A percentile compares a stretch with the other conserved stretches of the same genome.
phyloP scores from a whole-genome alignment of 2,113 vertebrate species.

The Esox niger region DNA sequence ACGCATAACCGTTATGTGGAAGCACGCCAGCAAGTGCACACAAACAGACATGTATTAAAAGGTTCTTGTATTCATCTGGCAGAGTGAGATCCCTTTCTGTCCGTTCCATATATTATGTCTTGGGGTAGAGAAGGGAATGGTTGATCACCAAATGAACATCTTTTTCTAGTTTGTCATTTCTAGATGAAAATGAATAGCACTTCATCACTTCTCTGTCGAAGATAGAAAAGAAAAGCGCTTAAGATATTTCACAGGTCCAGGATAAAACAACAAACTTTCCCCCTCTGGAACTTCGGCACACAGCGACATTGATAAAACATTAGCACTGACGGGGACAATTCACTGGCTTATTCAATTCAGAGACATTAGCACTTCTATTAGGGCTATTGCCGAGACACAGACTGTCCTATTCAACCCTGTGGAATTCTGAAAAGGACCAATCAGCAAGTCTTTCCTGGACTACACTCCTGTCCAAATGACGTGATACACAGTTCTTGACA shows the following conservation, averaged over 20 bases:
- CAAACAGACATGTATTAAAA: constrained; percentile 32
- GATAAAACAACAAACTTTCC: constrained; percentile 32
- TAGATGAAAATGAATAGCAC: constrained; percentile 69
- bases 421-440: constrained; percentile 33
- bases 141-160: constrained; percentile 64
- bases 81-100: constrained; percentile 35
- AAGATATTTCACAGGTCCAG: constrained; percentile 56
- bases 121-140: constrained; percentile 62
- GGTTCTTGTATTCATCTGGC: constrained; percentile 64
- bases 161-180: constrained; percentile 75
- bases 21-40: constrained; percentile 41
- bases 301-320: constrained; percentile 49
- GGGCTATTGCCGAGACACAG: constrained; percentile 46
- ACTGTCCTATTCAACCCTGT: constrained; percentile 57
- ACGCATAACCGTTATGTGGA: constrained; percentile 56
- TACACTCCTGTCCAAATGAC: constrained; percentile 3
- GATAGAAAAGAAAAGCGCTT: constrained; percentile 64
- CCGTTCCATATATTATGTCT: constrained; percentile 19
- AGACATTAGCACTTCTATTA: constrained; percentile 75
- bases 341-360: constrained; percentile 63
- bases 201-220: constrained; percentile 57
- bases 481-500: constrained; percentile 5
- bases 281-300: constrained; percentile 59
- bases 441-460: constrained; percentile 49
- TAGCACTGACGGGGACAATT: constrained; percentile 73